Base-by-base conservation (phyloP, 2,113 vertebrate genomes). In the Rhadina sibilatrix region DNA sequence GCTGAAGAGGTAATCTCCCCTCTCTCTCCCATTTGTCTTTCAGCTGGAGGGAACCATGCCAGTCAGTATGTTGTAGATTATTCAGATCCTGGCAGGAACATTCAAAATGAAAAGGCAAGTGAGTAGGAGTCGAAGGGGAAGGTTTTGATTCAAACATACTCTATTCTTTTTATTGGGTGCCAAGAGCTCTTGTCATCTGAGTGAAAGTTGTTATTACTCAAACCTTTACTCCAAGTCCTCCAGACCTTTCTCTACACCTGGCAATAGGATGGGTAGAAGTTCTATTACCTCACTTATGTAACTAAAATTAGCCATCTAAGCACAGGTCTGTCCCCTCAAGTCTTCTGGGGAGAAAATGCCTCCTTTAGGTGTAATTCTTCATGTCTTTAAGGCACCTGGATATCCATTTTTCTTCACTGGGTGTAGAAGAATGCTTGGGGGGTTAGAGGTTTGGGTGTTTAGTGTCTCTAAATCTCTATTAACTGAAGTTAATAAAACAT, bases 21-120 rank as follows among this genome's bases (percentile, higher is more conserved):
- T 93, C 53, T 71, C 70, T 30, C 20, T 86, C 20, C 16, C 64
- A 63, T 63, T 81, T 93, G 79, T 81, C 72, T 93, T 86, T 95
- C 86, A 92, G 68, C 50, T 87, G 87, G 76, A 94, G 69, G 83
- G 72, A 97, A 83, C 65, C 38, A 19, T 87, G 77, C 91, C 83
- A 91, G 60, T 37, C 52, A 84, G 69, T 75, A 68, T 94, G 89
- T 49, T 86, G 76, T 40, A 86, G 63, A 89, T 92, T 78, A 81
- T 87, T 81, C 47, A 52, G 56, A 78, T 42, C 23, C 69, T 82
- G 89, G 72, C 68, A 94, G 72, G 68, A 92, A 66, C 75, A 70
- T 50, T 74, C 35, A 30, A 83, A 92, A 70, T 74, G 86, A 93
- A 94, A 95, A 90, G 59, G 54, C 86, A 69, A 93, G 54, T 63